Evolutionary conservation across 2,113 vertebrate genomes (phyloP), one percentile per base, ranked within the genome.

Genomic region (Climacteris rufus): DNA sequence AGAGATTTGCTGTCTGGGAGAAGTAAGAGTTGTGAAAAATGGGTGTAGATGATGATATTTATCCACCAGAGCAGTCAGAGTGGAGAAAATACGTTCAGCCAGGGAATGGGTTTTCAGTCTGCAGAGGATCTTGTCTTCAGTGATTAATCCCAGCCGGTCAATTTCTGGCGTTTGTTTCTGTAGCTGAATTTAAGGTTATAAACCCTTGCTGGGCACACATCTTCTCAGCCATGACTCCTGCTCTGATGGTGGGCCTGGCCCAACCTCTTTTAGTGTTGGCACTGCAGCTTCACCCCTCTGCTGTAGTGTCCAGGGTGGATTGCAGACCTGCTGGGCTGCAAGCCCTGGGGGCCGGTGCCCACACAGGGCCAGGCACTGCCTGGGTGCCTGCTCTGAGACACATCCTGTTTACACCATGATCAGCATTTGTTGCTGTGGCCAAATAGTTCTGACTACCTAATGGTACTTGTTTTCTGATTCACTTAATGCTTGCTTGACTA

Each of bases 21-120:
- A 89, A 86, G 79, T 61, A 88, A 69, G 86, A 83, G 31, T 63
- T 65, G 35, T 92, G 66, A 74, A 92, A 85, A 88, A 94, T 2
- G 4, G 45, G 16, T 74, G 33, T 88, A 50, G 66, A 33, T 81
- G n/a, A 47, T 42, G 24, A 52, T 56, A 64, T 65, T 90, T 81
- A 74, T 57, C 31, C 47, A 54, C 45, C 27, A 47, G 50, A 83
- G 49, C 13, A 31, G 17, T n/a, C 44, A 40, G 24, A 50, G 44
- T 27, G 40, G 24, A 53, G 19, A n/a, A 81, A 66, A 66, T 66
- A 22, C 0, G 0, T 74, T 87, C 33, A 59, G 35, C 11, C 53
- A 28, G 30, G 21, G 10, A 71, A 33, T 2, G 2, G 33, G 24
- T 75, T 49, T 68, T 63, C 74, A 56, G 7, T 16, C 42, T 77